Percentiles rank a stretch among this genome's conserved stretches.
Evolutionary conservation across 2,888 invertebrate genomes (phyloP).

Genomic region (Mesorhabditis belari): DNA sequence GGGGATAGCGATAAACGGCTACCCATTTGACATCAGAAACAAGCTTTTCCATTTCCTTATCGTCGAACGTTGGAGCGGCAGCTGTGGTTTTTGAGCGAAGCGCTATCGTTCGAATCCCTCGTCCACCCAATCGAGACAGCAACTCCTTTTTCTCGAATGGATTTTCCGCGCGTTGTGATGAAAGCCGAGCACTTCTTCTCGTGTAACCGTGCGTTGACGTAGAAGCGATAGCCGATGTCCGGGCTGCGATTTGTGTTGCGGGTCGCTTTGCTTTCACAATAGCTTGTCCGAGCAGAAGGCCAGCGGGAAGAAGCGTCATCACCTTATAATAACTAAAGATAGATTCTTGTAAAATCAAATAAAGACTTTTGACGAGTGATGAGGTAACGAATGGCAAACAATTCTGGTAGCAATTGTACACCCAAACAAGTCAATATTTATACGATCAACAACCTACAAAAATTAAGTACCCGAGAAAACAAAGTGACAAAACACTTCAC

Average conservation of each 20-base stretch:
- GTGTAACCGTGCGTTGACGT: not conserved
- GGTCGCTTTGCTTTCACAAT: not conserved
- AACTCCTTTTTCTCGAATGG: not conserved
- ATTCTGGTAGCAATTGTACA: not conserved
- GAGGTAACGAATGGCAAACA: too few species aligned
- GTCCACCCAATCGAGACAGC: not conserved
- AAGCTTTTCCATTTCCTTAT: not conserved
- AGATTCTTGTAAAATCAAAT: too few species aligned
- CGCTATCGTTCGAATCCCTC: not conserved
- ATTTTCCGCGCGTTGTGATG: too few species aligned
- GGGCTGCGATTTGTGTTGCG: not conserved
- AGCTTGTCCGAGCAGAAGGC: not conserved
- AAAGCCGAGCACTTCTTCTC: not conserved
- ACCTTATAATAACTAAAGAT: too few species aligned
- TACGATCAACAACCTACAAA: too few species aligned
- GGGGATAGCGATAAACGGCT: conserved; percentile 36
- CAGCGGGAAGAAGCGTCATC: not conserved
- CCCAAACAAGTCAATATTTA: too few species aligned
- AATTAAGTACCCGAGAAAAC: too few species aligned
- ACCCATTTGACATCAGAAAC: conserved; percentile 6
- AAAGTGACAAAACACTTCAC: too few species aligned
- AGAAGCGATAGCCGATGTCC: not conserved
- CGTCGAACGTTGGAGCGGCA: not conserved
- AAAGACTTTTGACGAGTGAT: too few species aligned
- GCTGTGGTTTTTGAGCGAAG: not conserved